A percentile compares a stretch with the other conserved stretches of the same genome.
Evolutionary conservation across 2,888 invertebrate genomes (phyloP).

Genomic region (Xestobium rufovillosum): DNA sequence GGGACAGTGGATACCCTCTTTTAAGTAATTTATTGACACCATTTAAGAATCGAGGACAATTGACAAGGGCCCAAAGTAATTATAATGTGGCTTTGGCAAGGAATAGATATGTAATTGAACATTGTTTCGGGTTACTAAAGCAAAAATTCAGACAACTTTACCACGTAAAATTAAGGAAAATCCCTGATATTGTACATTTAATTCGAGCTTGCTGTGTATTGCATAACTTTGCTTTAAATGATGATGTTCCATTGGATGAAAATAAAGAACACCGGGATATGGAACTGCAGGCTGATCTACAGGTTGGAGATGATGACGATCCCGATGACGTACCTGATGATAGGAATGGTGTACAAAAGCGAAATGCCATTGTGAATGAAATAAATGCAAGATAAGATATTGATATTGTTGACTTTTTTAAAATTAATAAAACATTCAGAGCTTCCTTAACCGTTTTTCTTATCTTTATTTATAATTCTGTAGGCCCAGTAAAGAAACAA

Average conservation of each 20-base stretch:
- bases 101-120: conserved; percentile 12
- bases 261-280: no score
- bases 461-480: no score
- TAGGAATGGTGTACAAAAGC: not conserved
- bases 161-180: conserved; percentile 12
- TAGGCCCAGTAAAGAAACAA: no score
- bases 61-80: conserved; percentile 6
- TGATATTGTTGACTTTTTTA: not conserved
- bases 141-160: conserved; percentile 14
- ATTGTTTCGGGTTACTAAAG: conserved; percentile 13
- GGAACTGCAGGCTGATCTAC: no score
- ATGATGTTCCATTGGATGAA: conserved; percentile 7
- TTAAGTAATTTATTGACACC: conserved; percentile 10
- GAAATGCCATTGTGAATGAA: not conserved
- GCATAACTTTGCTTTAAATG: conserved; percentile 11
- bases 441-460: no score
- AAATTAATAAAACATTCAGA: no score
- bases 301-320: not conserved
- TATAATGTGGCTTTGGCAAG: conserved; percentile 10
- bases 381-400: not conserved
- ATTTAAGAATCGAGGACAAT: conserved; percentile 10
- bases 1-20: conserved; percentile 9
- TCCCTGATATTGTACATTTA: conserved; percentile 11
- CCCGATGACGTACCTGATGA: not conserved
- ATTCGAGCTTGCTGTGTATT: conserved; percentile 15